Base-by-base conservation (phyloP, 2,888 invertebrate genomes). In the Dyspetes luteomarginatus region DNA sequence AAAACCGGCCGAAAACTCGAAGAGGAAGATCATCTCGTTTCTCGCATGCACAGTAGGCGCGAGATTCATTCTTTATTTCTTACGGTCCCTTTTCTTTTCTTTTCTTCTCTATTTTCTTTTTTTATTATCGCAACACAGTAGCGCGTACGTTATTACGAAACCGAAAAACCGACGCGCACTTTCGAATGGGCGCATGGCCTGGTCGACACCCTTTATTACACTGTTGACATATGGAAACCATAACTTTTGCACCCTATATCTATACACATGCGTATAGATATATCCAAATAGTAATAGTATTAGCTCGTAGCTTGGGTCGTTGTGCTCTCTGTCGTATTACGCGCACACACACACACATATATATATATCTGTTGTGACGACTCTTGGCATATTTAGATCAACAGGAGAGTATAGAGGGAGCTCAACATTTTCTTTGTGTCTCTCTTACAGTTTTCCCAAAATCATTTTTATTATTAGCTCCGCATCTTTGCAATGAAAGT, bases 171-270 rank as follows among this genome's bases (percentile, higher is more conserved):
- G 78, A 60, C 62, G 74, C 79, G 83, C 82, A 85, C 82, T 87
- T 86, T 81, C 73, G 62, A 58, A 72, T 69, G 68, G 41, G 67
- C 58, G 68, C 72, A 52, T 60, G 67, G 48, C n/a, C 45, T 48
- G 56, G 28, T 60, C 58, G 76, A 62, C 75, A 52, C 81, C 78
- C 83, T 86, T 86, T 86, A 86, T 88, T 85, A 81, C 83, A 56
- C 65, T 85, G 85, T 85, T 86, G 86, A 87, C 88, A 87, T 85
- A 85, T 87, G 85, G 83, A 80, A 72, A 73, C 84, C 81, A 82
- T 86, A 84, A 80, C 75, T 69, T 82, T 68, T 67, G 60, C 85
- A 81, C 85, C 83, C 83, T 78, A 76, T 78, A 56, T 41, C 45
- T 50, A 3, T 43, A 52, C n/a, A 30, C 36, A 41, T 17, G 22